Conservation (phyloP, 2,797 vertebrate genomes). For the Acanthornis magna region DNA sequence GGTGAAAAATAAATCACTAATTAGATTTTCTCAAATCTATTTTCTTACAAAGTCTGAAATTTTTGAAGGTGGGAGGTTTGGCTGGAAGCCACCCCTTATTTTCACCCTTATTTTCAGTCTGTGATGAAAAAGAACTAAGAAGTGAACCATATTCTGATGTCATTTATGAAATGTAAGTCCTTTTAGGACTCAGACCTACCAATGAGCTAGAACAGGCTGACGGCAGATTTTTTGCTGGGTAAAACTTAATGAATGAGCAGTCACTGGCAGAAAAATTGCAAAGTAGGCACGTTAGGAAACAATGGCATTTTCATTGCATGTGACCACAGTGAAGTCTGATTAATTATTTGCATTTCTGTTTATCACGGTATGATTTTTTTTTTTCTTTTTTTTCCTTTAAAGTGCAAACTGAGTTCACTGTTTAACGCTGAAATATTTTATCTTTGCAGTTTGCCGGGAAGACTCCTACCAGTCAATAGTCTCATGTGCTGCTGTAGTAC, state of each 20-base stretch:
- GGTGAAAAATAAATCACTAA: background rate
- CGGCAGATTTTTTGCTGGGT: background rate
- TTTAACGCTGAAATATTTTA: background rate
- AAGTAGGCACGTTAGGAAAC: background rate
- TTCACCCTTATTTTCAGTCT: background rate
- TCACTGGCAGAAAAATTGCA: background rate
- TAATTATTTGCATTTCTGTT: background rate
- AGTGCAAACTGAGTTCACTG: background rate
- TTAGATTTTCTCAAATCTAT: background rate
- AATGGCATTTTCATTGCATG: background rate
- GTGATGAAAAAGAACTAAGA: background rate
- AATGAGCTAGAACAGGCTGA: background rate
- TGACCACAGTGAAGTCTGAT: background rate
- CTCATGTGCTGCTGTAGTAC: constrained; percentile 88
- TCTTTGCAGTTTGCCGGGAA: constrained; percentile 86
- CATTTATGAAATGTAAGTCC: background rate
- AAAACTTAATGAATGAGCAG: background rate
- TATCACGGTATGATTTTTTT: background rate
- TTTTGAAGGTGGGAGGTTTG: background rate
- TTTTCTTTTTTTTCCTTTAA: background rate
- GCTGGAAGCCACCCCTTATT: background rate
- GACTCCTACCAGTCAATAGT: constrained; percentile 92
- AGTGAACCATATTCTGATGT: background rate
- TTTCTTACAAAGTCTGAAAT: background rate
- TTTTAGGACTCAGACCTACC: background rate